Evolutionary conservation across 1,140 invertebrate species (phyloP).

Genomic region (Drosophila teissieri): DNA sequence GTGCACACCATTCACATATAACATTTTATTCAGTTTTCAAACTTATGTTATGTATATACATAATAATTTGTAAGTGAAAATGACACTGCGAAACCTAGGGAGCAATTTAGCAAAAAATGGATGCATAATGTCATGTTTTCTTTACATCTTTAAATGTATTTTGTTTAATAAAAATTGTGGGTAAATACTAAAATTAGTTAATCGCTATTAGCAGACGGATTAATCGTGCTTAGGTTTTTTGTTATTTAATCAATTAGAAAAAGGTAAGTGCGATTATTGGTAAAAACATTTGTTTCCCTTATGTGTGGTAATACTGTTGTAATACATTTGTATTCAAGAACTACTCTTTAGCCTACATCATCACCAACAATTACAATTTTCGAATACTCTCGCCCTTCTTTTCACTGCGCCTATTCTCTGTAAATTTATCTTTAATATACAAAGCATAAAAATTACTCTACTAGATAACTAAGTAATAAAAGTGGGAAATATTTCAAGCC

Average conservation of each 20-base stretch:
- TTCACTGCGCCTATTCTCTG: slow-evolving; percentile 7
- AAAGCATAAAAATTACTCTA: neutral
- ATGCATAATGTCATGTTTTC: slow-evolving; percentile 8
- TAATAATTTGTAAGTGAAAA: neutral
- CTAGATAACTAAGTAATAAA: too few relatives aligned
- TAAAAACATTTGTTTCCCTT: slow-evolving; percentile 42
- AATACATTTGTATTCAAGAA: slow-evolving; percentile 64
- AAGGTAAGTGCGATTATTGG: slow-evolving; percentile 69
- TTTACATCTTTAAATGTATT: slow-evolving; percentile 9
- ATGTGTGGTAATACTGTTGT: slow-evolving; percentile 70
- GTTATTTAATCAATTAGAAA: slow-evolving; percentile 51
- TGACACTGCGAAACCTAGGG: neutral
- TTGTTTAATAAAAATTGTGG: slow-evolving; percentile 43
- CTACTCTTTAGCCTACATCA: slow-evolving; percentile 28
- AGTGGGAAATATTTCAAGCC: too few relatives aligned
- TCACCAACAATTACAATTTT: slow-evolving; percentile 41
- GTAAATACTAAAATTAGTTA: slow-evolving; percentile 37
- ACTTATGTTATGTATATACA: slow-evolving; percentile 6
- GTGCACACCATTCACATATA: slow-evolving; percentile 55
- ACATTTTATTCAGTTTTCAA: slow-evolving; percentile 31
- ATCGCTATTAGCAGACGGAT: slow-evolving; percentile 53
- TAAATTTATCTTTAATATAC: slow-evolving; percentile 14
- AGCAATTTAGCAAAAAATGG: neutral
- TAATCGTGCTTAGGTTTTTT: slow-evolving; percentile 56
- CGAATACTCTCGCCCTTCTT: slow-evolving; percentile 35